Evolutionary conservation across 2,888 invertebrate species (phyloP), one percentile per base, ranked within the genome.

Genomic region (Muschampia staudingeri): DNA sequence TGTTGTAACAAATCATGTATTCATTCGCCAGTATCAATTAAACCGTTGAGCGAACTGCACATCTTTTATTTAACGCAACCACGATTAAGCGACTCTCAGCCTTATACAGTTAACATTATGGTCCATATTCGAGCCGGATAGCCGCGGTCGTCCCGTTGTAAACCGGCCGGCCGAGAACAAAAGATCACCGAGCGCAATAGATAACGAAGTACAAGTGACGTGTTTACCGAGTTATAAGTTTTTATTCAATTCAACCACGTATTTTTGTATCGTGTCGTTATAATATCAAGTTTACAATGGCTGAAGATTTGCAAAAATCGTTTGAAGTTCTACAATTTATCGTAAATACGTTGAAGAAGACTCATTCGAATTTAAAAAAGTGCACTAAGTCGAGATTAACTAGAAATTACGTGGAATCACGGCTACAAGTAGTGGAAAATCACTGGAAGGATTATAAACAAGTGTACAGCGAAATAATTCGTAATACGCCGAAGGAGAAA

Each of bases 301-400:
- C 52, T n/a, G 52, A 52, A n/a, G 52, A 52, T 52, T n/a, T n/a
- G n/a, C 52, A 52, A 52, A n/a, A 52, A 52, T 52, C 52, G 7
- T n/a, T 52, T n/a, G 52, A 52, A 52, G n/a, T 52, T 5, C n/a
- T 52, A 52, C 52, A 52, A n/a, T 52, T 52, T n/a, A n/a, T 52
- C 52, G 52, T 52, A 52, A n/a, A 52, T 52, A 52, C 52, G 7
- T 52, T 52, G 7, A 52, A 52, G n/a, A 52, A 52, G 52, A 52
- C 52, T n/a, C n/a, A 52, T 52, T n/a, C n/a, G n/a, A 52, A 52
- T 52, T 52, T 52, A 52, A 52, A 52, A 52, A 52, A 52, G 52
- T 52, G 52, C n/a, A 6, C 52, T 1, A 52, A 52, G 52, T n/a
- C 52, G 8, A 52, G 52, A 52, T 52, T 52, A 52, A 52, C 52